These are phyloP conservation scores for Lutjanus argentimaculatus DNA, from an alignment of 2,797 vertebrate species.

Conservation along the genomic window DNA sequence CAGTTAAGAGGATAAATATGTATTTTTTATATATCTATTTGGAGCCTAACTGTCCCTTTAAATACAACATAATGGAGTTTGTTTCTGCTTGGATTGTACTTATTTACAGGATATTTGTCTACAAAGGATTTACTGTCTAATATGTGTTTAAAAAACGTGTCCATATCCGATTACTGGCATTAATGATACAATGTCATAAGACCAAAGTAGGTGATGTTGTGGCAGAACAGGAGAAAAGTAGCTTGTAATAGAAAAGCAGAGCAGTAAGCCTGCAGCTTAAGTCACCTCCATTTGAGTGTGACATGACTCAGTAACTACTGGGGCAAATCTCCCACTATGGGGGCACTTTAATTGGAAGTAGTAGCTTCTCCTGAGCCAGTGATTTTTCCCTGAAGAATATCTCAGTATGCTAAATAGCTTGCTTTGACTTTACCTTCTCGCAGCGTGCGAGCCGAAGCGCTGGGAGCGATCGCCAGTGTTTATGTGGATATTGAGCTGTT, in stretches of 20 bases:
- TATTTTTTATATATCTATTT: too few species aligned
- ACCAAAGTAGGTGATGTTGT: conserved; percentile 26
- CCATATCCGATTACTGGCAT: conserved; percentile 21
- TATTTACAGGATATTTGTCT: neutral
- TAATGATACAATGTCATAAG: conserved; percentile 22
- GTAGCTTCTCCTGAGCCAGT: conserved; percentile 45
- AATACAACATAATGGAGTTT: too few species aligned
- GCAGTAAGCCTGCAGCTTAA: conserved; percentile 59
- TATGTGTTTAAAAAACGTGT: neutral
- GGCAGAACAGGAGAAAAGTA: conserved; percentile 39
- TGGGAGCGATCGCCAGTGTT: conserved; percentile 46
- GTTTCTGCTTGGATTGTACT: too few species aligned
- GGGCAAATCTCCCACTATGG: conserved; percentile 56
- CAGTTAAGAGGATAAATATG: too few species aligned
- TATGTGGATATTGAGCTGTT: conserved; percentile 69
- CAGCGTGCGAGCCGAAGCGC: conserved; percentile 35
- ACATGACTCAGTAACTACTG: conserved; percentile 65
- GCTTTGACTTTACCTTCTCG: conserved; percentile 35
- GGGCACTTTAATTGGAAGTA: conserved; percentile 68
- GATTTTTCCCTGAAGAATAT: conserved; percentile 57
- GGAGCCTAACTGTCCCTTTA: too few species aligned
- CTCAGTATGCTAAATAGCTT: conserved; percentile 41
- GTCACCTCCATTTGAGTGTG: conserved; percentile 58
- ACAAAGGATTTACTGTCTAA: neutral
- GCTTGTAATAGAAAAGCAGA: conserved; percentile 54